Base-by-base conservation (phyloP, 2,888 invertebrate genomes). In the Congeria kusceri region DNA sequence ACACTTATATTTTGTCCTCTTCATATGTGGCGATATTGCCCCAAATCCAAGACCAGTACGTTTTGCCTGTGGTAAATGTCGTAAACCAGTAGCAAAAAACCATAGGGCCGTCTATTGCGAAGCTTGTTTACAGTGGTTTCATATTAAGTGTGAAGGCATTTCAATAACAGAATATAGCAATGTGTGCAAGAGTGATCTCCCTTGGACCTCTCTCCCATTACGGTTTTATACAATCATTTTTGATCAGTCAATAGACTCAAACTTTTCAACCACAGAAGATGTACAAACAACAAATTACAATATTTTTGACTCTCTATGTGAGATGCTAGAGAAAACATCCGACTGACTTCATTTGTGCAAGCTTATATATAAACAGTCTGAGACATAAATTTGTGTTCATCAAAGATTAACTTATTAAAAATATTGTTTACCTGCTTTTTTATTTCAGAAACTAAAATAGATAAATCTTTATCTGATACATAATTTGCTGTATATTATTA, bases 321-420 rank as follows among this genome's bases (percentile, higher is more conserved):
- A 11, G 4, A 7, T 32, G 11, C 32, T 4, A 39, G 1, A 49
- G 27, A 23, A 39, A 49, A 59, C 39, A 56, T 53, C 59, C 59
- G 18, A 73, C 53, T 9, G 39, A 61, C 15, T 53, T 73, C 57
- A 25, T 46, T 0, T 44, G 49, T 46, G 68, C 64, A 9, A 29
- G 61, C 39, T 23, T 75, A 5, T 69, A 75, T 49, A 75, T 69
- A 1, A 75, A 75, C 62, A 75, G 68, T 64, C 20, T 68, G 11
- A 59, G 53, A 7, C 18, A 49, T 18, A 75, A 75, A 25, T 75
- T 47, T 68, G 47, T 27, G 18, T 27, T 47, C 15, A 68, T 75
- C 13, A 49, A 68, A 56, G 57, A 68, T 11, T 11, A 63, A 1
- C 56, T 75, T 15, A 25, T 29, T 5, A 44, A 63, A 0, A 68